Percentiles rank a stretch among this genome's conserved stretches.
These are phyloP conservation scores for Centruroides vittatus DNA, from an alignment of 1,140 invertebrate genomes.

Conservation along the genomic window DNA sequence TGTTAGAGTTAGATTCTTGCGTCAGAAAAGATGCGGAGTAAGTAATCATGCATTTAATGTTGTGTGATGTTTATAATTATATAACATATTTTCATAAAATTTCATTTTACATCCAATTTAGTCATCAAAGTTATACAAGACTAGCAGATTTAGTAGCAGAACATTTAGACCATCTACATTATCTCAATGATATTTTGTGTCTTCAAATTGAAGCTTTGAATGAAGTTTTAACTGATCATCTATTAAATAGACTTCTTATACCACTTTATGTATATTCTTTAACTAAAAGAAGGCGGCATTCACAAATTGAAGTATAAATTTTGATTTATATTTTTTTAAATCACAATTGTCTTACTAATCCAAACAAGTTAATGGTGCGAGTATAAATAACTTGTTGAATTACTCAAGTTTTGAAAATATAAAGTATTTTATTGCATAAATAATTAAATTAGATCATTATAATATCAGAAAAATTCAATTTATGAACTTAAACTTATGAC, in stretches of 20 bases:
- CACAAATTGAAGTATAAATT: too few species aligned
- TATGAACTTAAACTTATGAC: too few species aligned
- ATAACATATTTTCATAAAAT: background rate
- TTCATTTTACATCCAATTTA: slow-evolving; percentile 36
- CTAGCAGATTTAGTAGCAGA: slow-evolving; percentile 90
- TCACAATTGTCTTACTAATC: too few species aligned
- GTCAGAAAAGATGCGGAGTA: slow-evolving; percentile 88
- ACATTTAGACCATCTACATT: slow-evolving; percentile 95
- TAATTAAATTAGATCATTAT: too few species aligned
- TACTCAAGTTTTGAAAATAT: too few species aligned
- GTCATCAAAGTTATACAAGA: slow-evolving; percentile 70
- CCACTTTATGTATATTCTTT: slow-evolving; percentile 43
- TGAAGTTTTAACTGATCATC: slow-evolving; percentile 86
- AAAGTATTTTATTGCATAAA: too few species aligned
- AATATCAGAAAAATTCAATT: too few species aligned
- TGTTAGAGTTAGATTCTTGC: slow-evolving; percentile 87
- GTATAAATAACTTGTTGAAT: too few species aligned
- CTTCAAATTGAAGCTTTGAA: slow-evolving; percentile 86
- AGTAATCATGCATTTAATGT: slow-evolving; percentile 29
- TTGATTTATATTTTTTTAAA: too few species aligned
- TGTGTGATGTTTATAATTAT: background rate
- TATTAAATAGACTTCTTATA: slow-evolving; percentile 81
- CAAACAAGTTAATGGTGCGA: too few species aligned
- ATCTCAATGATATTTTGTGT: slow-evolving; percentile 91
- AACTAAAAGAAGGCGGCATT: background rate